phyloP scores from a whole-genome alignment of 2,797 vertebrate species.

The Hylomyscus alleni region DNA sequence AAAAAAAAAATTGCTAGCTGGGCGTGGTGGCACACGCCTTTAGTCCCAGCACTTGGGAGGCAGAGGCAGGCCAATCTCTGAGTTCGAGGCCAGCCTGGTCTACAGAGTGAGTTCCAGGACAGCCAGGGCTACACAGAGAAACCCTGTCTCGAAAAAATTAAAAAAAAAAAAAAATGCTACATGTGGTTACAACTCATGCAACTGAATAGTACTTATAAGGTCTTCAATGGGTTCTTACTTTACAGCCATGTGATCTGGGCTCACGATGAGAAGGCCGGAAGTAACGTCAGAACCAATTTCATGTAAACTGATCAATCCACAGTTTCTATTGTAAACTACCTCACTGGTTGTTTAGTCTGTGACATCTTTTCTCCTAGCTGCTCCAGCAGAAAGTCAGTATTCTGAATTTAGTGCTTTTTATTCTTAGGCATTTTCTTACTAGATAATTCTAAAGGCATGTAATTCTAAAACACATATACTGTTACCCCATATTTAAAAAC shows the following conservation, averaged over 20 bases:
- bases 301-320: neutral
- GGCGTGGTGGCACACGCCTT: too few species aligned
- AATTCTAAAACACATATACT: neutral
- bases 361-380: neutral
- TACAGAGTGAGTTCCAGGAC: too few species aligned
- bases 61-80: too few species aligned
- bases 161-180: neutral
- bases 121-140: too few species aligned
- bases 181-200: neutral
- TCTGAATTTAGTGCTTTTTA: slow-evolving; percentile 37
- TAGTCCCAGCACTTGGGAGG: too few species aligned
- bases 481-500: neutral
- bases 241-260: neutral
- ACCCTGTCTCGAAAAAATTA: too few species aligned
- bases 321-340: neutral
- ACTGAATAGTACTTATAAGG: neutral
- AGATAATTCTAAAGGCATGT: neutral
- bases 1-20: too few species aligned
- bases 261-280: slow-evolving; percentile 10
- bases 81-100: too few species aligned
- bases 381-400: neutral
- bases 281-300: neutral
- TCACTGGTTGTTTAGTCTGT: slow-evolving; percentile 14
- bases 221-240: slow-evolving; percentile 19
- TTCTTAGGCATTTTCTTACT: slow-evolving; percentile 37